Base-by-base conservation (phyloP, 2,888 invertebrate species). In the Andricus quercusramuli region DNA sequence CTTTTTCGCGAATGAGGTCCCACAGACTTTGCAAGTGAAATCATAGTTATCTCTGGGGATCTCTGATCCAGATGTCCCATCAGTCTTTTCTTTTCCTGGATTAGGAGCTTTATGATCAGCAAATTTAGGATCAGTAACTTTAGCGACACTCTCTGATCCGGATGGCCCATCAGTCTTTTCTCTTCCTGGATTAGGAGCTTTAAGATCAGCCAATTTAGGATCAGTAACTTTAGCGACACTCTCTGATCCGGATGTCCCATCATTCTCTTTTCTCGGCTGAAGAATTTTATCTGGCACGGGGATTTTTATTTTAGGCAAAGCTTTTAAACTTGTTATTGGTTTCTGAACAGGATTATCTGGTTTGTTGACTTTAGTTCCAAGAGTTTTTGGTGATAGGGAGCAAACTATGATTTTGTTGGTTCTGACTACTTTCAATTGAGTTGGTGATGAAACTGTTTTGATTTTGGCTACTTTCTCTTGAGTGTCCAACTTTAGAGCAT, bases 1-100 rank as follows among this genome's bases (percentile, higher is more conserved):
- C 32, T 79, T 80, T 37, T 67, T 77, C n/a, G 66, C 47, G 51
- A 82, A 82, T 15, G 22, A 22, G 3, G 20, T 47, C 0, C 62
- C 68, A 62, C 82, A 82, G 1, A 74, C 70, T n/a, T 44, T 32
- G 22, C 84, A 85, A 32, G n/a, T 51, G 67, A 32, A 56, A n/a
- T 74, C 74, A 13, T 22, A 9, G 13, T 56, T 56, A 2, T 37
- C 37, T 37, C 37, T 8, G 1, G 64, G 2, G 5, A 2, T 62
- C 3, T 62, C 25, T 25, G 62, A 62, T 9, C 20, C 20, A 11
- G 29, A 56, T 20, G 32, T 47, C 4, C 32, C 32, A 20, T 70
- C 9, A 25, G 13, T 29, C 29, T 47, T 74, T 32, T n/a, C 56
- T 56, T 15, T 56, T 51, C 51, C 51, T 29, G 20, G 41, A n/a